Conservation (phyloP, 2,888 invertebrate genomes). For the Brenthis hecate region DNA sequence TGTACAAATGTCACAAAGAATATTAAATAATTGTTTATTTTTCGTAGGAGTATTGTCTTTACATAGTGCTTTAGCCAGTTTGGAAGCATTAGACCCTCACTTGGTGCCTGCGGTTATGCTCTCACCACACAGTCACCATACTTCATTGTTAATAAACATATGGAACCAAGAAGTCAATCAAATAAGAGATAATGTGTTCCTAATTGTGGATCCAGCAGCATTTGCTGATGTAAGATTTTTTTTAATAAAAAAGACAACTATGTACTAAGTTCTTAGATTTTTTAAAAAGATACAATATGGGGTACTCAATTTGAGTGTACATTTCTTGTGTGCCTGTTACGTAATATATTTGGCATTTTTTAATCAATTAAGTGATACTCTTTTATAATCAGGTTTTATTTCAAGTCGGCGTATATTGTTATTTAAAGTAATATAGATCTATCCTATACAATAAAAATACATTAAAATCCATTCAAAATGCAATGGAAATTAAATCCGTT, state of each 20-base stretch:
- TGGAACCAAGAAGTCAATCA: slow-evolving; percentile 84
- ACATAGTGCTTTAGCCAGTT: slow-evolving; percentile 84
- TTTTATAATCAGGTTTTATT: no score
- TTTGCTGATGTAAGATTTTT: slow-evolving; percentile 82
- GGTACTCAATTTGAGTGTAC: no score
- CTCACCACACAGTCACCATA: slow-evolving; percentile 74
- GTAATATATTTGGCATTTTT: no score
- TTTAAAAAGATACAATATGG: no score
- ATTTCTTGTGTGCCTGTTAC: no score
- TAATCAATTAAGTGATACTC: no score
- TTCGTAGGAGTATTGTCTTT: slow-evolving; percentile 82
- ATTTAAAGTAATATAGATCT: no score
- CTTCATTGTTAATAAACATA: slow-evolving; percentile 76
- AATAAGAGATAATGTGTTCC: slow-evolving; percentile 82
- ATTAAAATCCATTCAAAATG: neutral
- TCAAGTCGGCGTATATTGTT: no score
- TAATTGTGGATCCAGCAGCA: slow-evolving; percentile 86
- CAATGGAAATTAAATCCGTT: neutral
- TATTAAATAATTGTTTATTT: slow-evolving; percentile 12
- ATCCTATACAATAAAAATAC: neutral
- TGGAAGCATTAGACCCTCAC: slow-evolving; percentile 86
- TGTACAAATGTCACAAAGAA: neutral
- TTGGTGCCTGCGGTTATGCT: slow-evolving; percentile 84
- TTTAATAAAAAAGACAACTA: neutral
- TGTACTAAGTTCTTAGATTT: no score